Base-by-base conservation (phyloP, 2,888 invertebrate species). In the Pecten maximus region DNA sequence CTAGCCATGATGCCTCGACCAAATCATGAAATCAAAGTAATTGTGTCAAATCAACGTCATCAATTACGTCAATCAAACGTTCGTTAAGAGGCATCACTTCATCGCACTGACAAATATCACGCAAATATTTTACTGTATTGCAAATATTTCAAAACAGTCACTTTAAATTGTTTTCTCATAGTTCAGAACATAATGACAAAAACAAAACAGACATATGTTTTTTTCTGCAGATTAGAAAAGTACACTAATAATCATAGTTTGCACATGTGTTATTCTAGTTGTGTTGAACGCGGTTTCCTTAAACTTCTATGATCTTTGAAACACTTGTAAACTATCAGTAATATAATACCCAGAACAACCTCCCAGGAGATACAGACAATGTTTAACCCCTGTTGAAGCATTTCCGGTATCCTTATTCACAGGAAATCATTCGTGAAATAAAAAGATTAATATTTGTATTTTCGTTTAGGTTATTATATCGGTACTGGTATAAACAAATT, bases 291-390 rank as follows among this genome's bases (percentile, higher is more conserved):
- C 35, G 8, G 12, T 74, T 35, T 74, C 28, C 35, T 28, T 35
- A 74, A 74, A 74, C 28, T 35, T 74, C 74, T 74, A 74, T 74
- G 74, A 74, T 74, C 74, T 28, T 74, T 8, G 35, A 74, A 74
- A 74, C 74, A 74, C 74, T 74, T 74, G 74, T 74, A 28, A 74
- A 8, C 74, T 74, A 74, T 74, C 74, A 74, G 74, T 35, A 74
- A 74, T 16, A 28, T 74, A 35, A 74, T 28, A 74, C 74, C 35
- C 0, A 74, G 23, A 28, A 74, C 74, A 74, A 74, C 74, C 74
- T 10, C 74, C 74, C 74, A 35, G 35, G 74, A 74, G 74, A 74
- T 1, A 10, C 28, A 35, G 35, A 74, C 15, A 3, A n/a, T 74
- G 12, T 12, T 28, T 74, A 35, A 6, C 23, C 28, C 74, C 10